Evolutionary conservation across 2,888 invertebrate genomes (phyloP), one percentile per base, ranked within the genome.

Genomic region (Uropetala carovei): DNA sequence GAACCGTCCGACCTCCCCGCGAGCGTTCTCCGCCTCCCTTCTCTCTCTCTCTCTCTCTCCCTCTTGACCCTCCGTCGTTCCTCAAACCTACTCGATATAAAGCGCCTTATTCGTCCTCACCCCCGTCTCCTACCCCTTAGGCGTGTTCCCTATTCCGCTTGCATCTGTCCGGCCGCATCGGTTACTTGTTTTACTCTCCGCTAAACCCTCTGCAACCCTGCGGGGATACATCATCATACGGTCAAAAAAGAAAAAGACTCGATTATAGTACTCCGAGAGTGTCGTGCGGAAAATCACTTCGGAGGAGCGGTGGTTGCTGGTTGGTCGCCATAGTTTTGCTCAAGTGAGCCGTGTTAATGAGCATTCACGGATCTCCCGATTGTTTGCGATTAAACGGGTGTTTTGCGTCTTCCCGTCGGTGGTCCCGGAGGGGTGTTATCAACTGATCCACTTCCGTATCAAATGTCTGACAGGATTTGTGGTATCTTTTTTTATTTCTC

Each of bases 201-300:
- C 43, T 43, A 43, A 75, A n/a, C 68, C 68, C 68, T 11, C 10
- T 18, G 18, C 16, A 68, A 68, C 75, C 75, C 75, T 22, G 75
- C 75, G 22, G 27, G 75, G 75, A 27, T 3, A 43, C 43, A 75
- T 64, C 18, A 64, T 64, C 64, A 64, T 75, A 75, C 22, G 27
- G 75, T 75, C 27, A 68, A 68, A 43, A 43, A 68, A 68, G 18
- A 68, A 43, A 43, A 68, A 68, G 18, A 68, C 68, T 27, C 27
- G 75, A 75, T 75, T 75, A 75, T 75, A 75, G 27, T 22, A 75
- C 27, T 22, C 75, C 13, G 22, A 27, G 22, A 13, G 75, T 27
- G 75, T 75, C 75, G 75, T 27, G 75, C 27, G 22, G 75, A 75
- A 75, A 75, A 75, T 75, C 75, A 75, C 75, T 75, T 75, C 27